These are phyloP conservation scores for Hypomesus transpacificus DNA, from an alignment of 2,113 vertebrate genomes.

Conservation along the genomic window DNA sequence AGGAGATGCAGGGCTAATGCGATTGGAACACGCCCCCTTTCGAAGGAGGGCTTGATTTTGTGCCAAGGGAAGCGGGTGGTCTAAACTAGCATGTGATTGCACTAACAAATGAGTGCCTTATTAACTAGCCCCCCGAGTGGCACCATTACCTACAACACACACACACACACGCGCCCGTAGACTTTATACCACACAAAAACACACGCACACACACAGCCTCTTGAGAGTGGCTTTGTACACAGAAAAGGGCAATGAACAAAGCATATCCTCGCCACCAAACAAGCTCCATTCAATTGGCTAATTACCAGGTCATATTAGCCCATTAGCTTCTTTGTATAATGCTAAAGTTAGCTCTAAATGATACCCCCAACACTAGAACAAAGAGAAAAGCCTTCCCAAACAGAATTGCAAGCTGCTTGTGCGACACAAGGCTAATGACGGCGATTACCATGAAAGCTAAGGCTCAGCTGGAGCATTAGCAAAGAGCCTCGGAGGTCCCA, in stretches of 20 bases:
- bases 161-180: conserved; percentile 39
- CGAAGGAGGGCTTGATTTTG: conserved; percentile 38
- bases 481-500: conserved; percentile 7
- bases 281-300: conserved; percentile 61
- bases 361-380: conserved; percentile 44
- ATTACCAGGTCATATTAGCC: conserved; percentile 64
- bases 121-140: conserved; percentile 53
- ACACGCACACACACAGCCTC: conserved; percentile 40
- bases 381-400: conserved; percentile 45
- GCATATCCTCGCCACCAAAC: conserved; percentile 51
- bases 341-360: conserved; percentile 58
- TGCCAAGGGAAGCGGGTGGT: conserved; percentile 55
- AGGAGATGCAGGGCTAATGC: conserved; percentile 28
- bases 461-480: conserved; percentile 48
- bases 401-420: conserved; percentile 49
- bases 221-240: conserved; percentile 51
- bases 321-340: conserved; percentile 29
- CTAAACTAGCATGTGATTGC: conserved; percentile 60
- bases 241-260: conserved; percentile 65
- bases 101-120: conserved; percentile 63
- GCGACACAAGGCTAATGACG: conserved; percentile 57
- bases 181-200: background rate
- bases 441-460: conserved; percentile 54
- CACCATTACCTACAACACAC: conserved; percentile 26
- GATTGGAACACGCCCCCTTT: conserved; percentile 53